A percentile compares a stretch with the other conserved stretches of the same genome.
phyloP scores from a whole-genome alignment of 2,113 vertebrate species.

The Scophthalmus maximus region DNA sequence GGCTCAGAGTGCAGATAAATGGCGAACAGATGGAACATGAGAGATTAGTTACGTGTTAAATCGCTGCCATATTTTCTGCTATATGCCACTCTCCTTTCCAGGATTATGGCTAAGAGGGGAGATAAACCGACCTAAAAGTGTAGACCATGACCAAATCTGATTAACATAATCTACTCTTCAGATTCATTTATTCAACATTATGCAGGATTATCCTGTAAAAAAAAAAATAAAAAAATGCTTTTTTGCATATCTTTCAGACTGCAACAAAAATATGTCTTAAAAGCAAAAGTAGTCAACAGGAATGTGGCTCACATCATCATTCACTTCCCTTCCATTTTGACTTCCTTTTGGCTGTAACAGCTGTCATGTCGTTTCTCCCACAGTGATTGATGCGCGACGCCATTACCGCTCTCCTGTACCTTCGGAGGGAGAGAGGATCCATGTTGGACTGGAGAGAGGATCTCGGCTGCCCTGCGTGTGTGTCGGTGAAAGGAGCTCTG shows the following conservation, averaged over 20 bases:
- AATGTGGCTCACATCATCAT: background rate
- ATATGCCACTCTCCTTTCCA: slow-evolving; percentile 18
- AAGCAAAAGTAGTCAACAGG: slow-evolving; percentile 1
- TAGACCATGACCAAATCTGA: slow-evolving; percentile 38
- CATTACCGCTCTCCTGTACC: slow-evolving; percentile 19
- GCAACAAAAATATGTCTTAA: background rate
- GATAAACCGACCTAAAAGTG: slow-evolving; percentile 48
- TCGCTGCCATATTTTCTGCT: slow-evolving; percentile 33
- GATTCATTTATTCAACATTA: slow-evolving; percentile 46
- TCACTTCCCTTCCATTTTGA: background rate
- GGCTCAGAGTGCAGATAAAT: slow-evolving; percentile 42
- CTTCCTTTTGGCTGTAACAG: background rate
- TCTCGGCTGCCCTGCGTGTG: slow-evolving; percentile 19
- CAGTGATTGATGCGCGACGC: slow-evolving; percentile 42
- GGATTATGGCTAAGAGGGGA: slow-evolving; percentile 39
- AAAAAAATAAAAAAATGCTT: too few relatives aligned
- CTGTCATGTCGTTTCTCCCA: slow-evolving; percentile 40
- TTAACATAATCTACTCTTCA: slow-evolving; percentile 44
- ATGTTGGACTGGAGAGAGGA: slow-evolving; percentile 18
- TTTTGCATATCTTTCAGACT: slow-evolving; percentile 3
- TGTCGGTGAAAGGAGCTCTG: slow-evolving; percentile 3
- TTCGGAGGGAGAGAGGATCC: slow-evolving; percentile 33
- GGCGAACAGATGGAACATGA: slow-evolving; percentile 34
- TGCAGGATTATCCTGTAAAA: slow-evolving; percentile 24
- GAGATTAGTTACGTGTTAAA: slow-evolving; percentile 59